Percentiles rank a stretch among this genome's conserved stretches.
These are phyloP conservation scores for Atrichornis clamosus DNA, from an alignment of 2,113 vertebrate genomes.

Conservation along the genomic window DNA sequence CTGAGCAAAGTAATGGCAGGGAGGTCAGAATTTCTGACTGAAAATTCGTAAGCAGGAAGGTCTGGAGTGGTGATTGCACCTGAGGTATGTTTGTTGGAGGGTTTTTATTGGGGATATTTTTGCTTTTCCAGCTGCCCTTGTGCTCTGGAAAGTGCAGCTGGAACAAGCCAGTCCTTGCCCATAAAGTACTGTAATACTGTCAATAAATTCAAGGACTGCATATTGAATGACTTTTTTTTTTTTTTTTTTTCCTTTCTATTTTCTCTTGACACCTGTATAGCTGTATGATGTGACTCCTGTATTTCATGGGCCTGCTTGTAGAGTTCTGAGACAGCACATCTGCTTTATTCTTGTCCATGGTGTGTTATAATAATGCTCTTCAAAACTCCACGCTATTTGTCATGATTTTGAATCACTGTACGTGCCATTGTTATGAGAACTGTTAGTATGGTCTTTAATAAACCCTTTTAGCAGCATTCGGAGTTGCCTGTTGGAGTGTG, in stretches of 20 bases:
- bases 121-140: constrained; percentile 42
- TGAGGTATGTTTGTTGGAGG: not conserved
- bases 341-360: constrained; percentile 30
- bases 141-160: constrained; percentile 31
- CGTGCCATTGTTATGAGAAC: constrained; percentile 70
- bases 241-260: constrained; percentile 23
- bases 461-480: constrained; percentile 71
- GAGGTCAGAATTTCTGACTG: constrained; percentile 37
- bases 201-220: constrained; percentile 47
- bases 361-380: constrained; percentile 4
- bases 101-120: constrained; percentile 37
- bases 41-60: not conserved
- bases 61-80: not conserved
- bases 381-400: constrained; percentile 36
- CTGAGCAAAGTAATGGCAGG: constrained; percentile 19
- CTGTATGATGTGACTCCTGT: constrained; percentile 40
- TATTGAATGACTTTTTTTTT: constrained; percentile 23
- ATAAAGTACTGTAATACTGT: constrained; percentile 53
- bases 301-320: constrained; percentile 52
- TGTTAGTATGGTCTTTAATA: constrained; percentile 73
- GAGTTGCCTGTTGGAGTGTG: not conserved
- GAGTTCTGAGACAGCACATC: constrained; percentile 39
- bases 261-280: constrained; percentile 57
- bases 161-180: constrained; percentile 36
- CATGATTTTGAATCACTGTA: constrained; percentile 66